phyloP scores from a whole-genome alignment of 2,113 vertebrate species.

The Cnemophilus loriae region DNA sequence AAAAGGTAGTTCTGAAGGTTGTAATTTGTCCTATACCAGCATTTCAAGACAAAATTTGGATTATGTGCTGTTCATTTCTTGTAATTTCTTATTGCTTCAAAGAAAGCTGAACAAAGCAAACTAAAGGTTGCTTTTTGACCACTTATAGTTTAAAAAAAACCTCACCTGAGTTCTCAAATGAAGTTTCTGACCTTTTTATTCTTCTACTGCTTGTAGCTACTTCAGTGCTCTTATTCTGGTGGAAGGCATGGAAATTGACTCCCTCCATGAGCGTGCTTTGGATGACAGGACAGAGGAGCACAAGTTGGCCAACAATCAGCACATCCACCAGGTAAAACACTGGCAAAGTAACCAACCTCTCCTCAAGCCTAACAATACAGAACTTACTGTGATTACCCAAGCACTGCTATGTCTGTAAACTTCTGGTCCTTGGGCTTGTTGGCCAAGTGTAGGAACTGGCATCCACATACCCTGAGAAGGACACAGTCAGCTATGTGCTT shows the following conservation, averaged over 20 bases:
- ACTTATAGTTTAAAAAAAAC: accelerated
- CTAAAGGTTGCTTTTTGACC: background rate
- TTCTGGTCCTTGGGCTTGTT: background rate
- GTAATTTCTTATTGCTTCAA: background rate
- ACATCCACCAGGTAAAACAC: constrained; percentile 81
- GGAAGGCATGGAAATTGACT: constrained; percentile 96
- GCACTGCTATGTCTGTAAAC: background rate
- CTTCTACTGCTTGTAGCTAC: constrained; percentile 74
- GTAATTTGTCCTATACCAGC: background rate
- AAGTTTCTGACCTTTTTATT: background rate
- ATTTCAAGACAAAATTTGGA: background rate
- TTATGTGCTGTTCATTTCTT: background rate
- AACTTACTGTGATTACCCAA: background rate
- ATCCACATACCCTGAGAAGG: background rate
- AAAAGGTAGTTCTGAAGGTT: background rate
- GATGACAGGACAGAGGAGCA: constrained; percentile 89
- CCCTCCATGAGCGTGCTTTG: constrained; percentile 90
- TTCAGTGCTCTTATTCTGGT: constrained; percentile 92
- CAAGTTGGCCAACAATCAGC: constrained; percentile 79
- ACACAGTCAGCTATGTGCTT: background rate
- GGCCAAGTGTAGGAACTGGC: background rate
- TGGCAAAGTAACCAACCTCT: background rate
- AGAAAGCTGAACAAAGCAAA: background rate
- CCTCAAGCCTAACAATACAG: background rate
- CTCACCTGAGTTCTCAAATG: background rate